These are phyloP conservation scores for Panagrolaimus sp. DNA, from an alignment of 1,140 invertebrate genomes.

Conservation along the genomic window DNA sequence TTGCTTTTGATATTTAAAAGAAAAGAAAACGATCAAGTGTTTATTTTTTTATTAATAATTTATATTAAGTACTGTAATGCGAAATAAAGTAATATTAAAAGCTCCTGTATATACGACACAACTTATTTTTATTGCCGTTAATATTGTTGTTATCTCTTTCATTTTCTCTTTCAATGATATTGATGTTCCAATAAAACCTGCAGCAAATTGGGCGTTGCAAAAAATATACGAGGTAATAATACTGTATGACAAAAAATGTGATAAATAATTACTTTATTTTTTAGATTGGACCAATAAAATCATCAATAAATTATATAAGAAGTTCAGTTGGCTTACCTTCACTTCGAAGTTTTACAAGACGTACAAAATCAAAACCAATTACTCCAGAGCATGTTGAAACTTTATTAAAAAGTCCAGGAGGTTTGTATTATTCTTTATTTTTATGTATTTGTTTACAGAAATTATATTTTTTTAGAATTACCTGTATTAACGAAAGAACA, in stretches of 20 bases:
- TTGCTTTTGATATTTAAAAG: not conserved
- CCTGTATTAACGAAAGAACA: conserved; percentile 54
- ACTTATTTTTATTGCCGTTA: conserved; percentile 42
- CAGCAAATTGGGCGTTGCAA: conserved; percentile 35
- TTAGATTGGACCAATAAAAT: conserved; percentile 21
- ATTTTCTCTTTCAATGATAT: conserved; percentile 44
- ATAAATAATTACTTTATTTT: conserved; percentile 23
- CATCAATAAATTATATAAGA: conserved; percentile 4
- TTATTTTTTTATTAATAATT: too few species aligned
- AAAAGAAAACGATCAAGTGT: too few species aligned
- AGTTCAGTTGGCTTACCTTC: conserved; percentile 20
- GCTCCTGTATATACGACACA: conserved; percentile 2
- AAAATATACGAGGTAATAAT: conserved; percentile 84
- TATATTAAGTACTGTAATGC: too few species aligned
- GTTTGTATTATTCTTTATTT: not conserved
- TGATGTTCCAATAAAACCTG: conserved; percentile 36
- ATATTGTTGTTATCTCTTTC: conserved; percentile 47
- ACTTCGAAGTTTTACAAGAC: conserved; percentile 16
- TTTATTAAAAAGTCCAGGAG: conserved; percentile 48
- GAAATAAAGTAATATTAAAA: not conserved
- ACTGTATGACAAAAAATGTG: too few species aligned
- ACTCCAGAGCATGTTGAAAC: conserved; percentile 52
- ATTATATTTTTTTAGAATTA: conserved; percentile 14
- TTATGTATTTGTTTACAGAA: conserved; percentile 5
- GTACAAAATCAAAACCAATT: conserved; percentile 16